Percentiles rank a stretch among this genome's conserved stretches.
These are phyloP conservation scores for Sarcophaga caerulescens DNA, from an alignment of 2,888 invertebrate genomes.

Conservation along the genomic window DNA sequence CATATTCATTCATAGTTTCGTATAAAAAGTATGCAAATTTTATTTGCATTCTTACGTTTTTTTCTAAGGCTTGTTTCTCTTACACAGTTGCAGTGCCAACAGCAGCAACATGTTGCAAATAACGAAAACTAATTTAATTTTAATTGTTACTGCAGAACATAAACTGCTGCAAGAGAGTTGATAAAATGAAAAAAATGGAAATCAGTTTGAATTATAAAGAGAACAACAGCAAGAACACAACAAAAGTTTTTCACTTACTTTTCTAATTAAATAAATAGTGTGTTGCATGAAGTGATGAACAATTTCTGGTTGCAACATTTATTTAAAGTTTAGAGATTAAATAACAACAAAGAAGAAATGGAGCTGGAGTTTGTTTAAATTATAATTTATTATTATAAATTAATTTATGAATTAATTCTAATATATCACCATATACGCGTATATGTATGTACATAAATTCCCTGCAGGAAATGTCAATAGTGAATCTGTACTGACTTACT, in stretches of 20 bases:
- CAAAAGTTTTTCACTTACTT: neutral
- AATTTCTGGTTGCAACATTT: neutral
- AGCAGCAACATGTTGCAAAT: conserved; percentile 29
- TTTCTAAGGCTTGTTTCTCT: no score
- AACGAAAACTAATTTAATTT: conserved; percentile 29
- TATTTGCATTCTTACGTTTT: no score
- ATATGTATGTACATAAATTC: no score
- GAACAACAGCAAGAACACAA: neutral
- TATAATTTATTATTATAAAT: no score
- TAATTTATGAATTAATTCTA: no score
- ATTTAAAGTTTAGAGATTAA: neutral
- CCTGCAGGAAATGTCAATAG: no score
- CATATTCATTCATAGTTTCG: no score
- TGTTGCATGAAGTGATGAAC: neutral
- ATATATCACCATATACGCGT: no score
- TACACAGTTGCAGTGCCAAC: no score
- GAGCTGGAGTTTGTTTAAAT: neutral
- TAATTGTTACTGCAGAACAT: conserved; percentile 22
- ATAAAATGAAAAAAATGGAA: neutral
- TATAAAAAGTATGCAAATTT: neutral
- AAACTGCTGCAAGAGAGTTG: neutral
- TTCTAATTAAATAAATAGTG: neutral
- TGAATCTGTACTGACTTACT: no score
- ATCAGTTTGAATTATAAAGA: no score
- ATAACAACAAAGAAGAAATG: neutral